phyloP scores from a whole-genome alignment of 1,140 invertebrate species.

The Papilio helenus region DNA sequence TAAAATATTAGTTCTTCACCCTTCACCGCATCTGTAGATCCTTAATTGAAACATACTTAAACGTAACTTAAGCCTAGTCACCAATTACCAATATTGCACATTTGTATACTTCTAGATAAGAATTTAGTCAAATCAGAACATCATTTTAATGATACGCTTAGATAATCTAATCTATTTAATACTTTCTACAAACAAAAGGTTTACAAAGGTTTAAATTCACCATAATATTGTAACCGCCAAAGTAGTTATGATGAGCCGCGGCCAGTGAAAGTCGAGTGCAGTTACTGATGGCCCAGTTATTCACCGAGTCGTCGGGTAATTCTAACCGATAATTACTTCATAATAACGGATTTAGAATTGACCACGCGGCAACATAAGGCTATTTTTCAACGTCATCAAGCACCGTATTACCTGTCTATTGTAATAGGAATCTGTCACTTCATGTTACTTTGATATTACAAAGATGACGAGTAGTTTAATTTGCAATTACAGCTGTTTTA shows the following conservation, averaged over 20 bases:
- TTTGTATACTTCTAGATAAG: no score
- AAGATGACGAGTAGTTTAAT: constrained; percentile 14
- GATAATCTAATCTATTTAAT: no score
- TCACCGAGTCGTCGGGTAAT: constrained; percentile 14
- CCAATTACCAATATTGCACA: no score
- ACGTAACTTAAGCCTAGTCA: background rate
- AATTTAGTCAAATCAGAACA: no score
- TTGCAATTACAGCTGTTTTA: constrained; percentile 23
- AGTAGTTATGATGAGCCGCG: background rate
- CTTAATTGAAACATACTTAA: background rate
- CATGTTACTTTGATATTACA: background rate
- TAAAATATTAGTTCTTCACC: constrained; percentile 35
- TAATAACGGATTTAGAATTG: constrained; percentile 29
- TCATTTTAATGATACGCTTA: no score
- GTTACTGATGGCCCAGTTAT: constrained; percentile 33
- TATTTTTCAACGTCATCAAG: constrained; percentile 23
- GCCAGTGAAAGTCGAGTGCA: constrained; percentile 33
- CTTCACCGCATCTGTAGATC: constrained; percentile 9
- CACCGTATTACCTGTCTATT: constrained; percentile 21
- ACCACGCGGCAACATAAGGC: constrained; percentile 1
- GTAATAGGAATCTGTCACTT: constrained; percentile 33
- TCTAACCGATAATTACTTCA: constrained; percentile 27
- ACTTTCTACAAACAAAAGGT: background rate
- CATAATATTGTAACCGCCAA: background rate
- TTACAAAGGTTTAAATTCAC: background rate